Conservation (phyloP, 2,797 vertebrate species). For the Eospalax fontanierii region DNA sequence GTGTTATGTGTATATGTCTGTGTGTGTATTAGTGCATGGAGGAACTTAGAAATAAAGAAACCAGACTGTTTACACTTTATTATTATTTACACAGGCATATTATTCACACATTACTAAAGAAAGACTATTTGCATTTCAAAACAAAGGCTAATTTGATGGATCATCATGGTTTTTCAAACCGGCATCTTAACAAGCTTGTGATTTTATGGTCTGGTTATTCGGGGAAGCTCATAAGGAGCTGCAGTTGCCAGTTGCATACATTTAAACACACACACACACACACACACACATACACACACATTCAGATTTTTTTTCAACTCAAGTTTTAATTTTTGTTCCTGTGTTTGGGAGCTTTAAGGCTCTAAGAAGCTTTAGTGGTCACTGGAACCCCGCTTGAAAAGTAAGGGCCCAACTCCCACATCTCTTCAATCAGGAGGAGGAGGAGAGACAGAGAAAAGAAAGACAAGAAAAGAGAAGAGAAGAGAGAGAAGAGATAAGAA, state of each 20-base stretch:
- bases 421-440: not conserved
- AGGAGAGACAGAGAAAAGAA: not conserved
- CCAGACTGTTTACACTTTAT: constrained; percentile 85
- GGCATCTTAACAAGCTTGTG: constrained; percentile 82
- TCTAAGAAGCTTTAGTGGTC: constrained; percentile 33
- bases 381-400: constrained; percentile 45
- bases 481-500: no score
- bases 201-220: constrained; percentile 74
- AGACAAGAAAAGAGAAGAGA: not conserved
- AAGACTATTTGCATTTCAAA: constrained; percentile 82
- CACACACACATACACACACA: constrained; percentile 47
- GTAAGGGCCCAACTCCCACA: constrained; percentile 36
- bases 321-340: constrained; percentile 69
- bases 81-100: constrained; percentile 85
- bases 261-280: constrained; percentile 47
- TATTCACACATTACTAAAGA: constrained; percentile 85
- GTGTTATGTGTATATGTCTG: not conserved
- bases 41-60: constrained; percentile 79
- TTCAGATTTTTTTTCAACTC: constrained; percentile 29
- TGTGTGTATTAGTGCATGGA: not conserved
- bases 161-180: constrained; percentile 85
- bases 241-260: constrained; percentile 47
- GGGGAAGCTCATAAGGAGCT: constrained; percentile 57
- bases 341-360: constrained; percentile 77
- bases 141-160: constrained; percentile 84